These are phyloP conservation scores for Temnothorax ravouxi DNA, from an alignment of 2,888 invertebrate genomes.

Conservation along the genomic window DNA sequence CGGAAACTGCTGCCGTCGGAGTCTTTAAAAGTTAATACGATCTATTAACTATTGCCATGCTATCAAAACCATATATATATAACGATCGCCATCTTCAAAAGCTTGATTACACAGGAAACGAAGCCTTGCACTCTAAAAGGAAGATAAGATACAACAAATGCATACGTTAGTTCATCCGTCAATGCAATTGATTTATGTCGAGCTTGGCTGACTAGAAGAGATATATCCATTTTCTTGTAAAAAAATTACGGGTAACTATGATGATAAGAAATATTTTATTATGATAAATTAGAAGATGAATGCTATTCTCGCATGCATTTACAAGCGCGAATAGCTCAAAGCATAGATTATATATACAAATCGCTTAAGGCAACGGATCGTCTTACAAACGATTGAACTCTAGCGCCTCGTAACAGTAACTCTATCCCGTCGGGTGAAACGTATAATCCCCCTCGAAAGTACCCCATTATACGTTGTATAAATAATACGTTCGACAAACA, in stretches of 20 bases:
- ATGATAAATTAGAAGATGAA: background rate
- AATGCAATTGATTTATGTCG: background rate
- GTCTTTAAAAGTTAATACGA: background rate
- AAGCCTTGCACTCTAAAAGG: background rate
- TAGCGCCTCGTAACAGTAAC: constrained; percentile 29
- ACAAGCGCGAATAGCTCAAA: background rate
- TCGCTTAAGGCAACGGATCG: constrained; percentile 22
- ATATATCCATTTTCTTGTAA: background rate
- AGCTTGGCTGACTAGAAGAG: background rate
- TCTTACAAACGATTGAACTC: constrained; percentile 49
- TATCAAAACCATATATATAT: background rate
- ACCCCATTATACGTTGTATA: constrained; percentile 3
- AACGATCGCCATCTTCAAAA: background rate
- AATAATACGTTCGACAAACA: constrained; percentile 41
- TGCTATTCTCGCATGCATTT: constrained; percentile 15
- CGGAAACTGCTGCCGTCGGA: background rate
- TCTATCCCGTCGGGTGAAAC: constrained; percentile 37
- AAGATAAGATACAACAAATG: background rate
- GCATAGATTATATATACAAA: background rate
- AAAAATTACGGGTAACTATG: constrained; percentile 10
- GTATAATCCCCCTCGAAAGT: background rate
- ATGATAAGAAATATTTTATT: constrained; percentile 6
- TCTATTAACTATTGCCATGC: background rate
- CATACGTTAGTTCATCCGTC: background rate
- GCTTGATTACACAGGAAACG: background rate